phyloP scores from a whole-genome alignment of 2,113 vertebrate species.

The Ptilorrhoa leucosticta region DNA sequence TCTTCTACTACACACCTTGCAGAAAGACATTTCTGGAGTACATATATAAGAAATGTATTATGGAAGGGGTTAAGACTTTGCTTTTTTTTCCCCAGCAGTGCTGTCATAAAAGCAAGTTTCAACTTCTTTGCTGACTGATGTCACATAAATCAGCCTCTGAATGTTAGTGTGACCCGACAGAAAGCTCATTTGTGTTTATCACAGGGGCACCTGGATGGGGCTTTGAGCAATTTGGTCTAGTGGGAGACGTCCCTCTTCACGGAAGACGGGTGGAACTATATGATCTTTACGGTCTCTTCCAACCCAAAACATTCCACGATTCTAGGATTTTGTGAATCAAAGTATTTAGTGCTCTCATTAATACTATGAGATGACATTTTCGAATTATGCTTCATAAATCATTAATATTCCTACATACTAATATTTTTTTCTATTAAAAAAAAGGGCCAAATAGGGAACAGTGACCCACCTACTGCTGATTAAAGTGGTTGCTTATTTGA shows the following conservation, averaged over 20 bases:
- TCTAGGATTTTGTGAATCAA: neutral
- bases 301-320: neutral
- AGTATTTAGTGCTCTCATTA: neutral
- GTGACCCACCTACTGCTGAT: neutral
- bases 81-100: neutral
- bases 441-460: neutral
- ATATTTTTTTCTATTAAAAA: neutral
- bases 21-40: neutral
- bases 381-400: neutral
- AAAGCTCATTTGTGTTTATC: neutral
- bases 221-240: neutral
- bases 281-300: neutral
- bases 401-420: neutral
- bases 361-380: neutral
- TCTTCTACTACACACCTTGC: neutral
- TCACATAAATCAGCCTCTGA: neutral
- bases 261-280: fast-evolving
- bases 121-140: neutral
- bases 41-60: neutral
- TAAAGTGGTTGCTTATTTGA: neutral
- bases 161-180: neutral
- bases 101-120: neutral
- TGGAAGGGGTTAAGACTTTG: neutral
- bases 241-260: neutral
- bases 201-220: neutral